Base-by-base conservation (phyloP, 2,797 vertebrate genomes). In the Lophotriccus pileatus region DNA sequence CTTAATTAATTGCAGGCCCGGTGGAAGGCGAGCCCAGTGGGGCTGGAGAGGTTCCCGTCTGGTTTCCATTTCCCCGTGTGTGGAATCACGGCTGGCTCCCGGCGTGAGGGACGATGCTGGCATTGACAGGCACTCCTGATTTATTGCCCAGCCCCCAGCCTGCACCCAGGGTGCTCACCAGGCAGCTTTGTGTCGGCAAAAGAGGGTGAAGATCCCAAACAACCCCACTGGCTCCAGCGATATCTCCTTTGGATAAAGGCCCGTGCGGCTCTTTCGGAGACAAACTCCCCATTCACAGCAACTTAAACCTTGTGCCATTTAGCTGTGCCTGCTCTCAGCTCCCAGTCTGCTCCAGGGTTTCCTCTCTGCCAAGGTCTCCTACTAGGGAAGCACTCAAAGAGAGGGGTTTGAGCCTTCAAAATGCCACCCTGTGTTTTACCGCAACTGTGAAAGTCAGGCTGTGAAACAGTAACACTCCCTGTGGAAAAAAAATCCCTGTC, bases 1-100 rank as follows among this genome's bases (percentile, higher is more conserved):
- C 94, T 93, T 98, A 98, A 98, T 98, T 97, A 98, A 93, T 94
- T 92, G 82, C 98, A 98, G 98, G 79, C 93, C 47, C 5, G 76
- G 95, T 89, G 94, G 96, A 95, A 75, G 60, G 96, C 49, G 20
- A 96, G 81, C 94, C 90, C 66, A 39, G 85, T 76, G 92, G 97
- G 91, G 87, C 88, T 86, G 96, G 89, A 94, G 90, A 74, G 64
- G 53, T 89, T 95, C 96, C 97, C 84, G 79, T 95, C 98, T 96
- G 94, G 94, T 96, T 97, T 98, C 95, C 94, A 94, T 92, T 95
- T 90, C 13, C 2, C 90, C 4, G 17, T 10, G 20, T 18, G 44
- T 82, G 60, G 77, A 84, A 89, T 69, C 66, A 30, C 2, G 7
- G 59, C 85, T 66, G 92, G 77, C 95, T 89, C 83, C 88, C 36